These are phyloP conservation scores for Nomada goodeniana DNA, from an alignment of 2,888 invertebrate genomes.

Conservation along the genomic window DNA sequence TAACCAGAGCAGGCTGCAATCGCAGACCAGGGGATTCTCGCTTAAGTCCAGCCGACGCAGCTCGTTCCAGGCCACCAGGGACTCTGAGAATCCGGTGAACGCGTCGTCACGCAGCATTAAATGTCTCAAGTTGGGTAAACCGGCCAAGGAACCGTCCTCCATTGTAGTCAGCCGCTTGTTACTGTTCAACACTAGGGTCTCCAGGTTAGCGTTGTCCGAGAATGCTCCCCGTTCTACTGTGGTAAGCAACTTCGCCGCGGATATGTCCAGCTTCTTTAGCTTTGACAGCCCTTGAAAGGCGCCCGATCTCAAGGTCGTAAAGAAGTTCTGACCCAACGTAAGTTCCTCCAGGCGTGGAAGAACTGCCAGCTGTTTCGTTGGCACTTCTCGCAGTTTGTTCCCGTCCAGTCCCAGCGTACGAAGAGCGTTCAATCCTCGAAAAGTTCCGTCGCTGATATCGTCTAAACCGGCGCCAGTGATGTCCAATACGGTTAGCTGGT, in stretches of 20 bases:
- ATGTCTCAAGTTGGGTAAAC: slow-evolving; percentile 91
- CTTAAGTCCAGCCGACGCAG: slow-evolving; percentile 91
- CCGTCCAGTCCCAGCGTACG: slow-evolving; percentile 92
- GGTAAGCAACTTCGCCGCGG: slow-evolving; percentile 90
- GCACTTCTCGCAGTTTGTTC: slow-evolving; percentile 90
- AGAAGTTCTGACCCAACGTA: slow-evolving; percentile 93
- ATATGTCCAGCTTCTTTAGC: slow-evolving; percentile 91
- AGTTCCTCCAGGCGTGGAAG: slow-evolving; percentile 92
- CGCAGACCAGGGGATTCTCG: slow-evolving; percentile 93
- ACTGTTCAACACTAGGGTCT: slow-evolving; percentile 90
- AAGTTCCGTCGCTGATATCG: slow-evolving; percentile 91
- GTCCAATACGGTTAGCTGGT: slow-evolving; percentile 91
- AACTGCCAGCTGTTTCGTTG: slow-evolving; percentile 90
- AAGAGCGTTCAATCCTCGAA: slow-evolving; percentile 91
- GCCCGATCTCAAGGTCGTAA: slow-evolving; percentile 88
- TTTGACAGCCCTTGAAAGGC: slow-evolving; percentile 92
- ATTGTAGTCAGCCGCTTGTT: slow-evolving; percentile 91
- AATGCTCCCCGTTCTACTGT: slow-evolving; percentile 92
- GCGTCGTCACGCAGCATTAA: slow-evolving; percentile 92
- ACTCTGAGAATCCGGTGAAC: slow-evolving; percentile 90
- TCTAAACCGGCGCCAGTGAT: slow-evolving; percentile 92
- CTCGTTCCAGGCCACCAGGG: slow-evolving; percentile 92
- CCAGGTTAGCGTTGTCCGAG: slow-evolving; percentile 92
- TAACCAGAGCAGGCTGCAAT: slow-evolving; percentile 93
- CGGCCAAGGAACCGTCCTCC: slow-evolving; percentile 91